A percentile compares a stretch with the other conserved stretches of the same genome.
Conservation (phyloP, 2,888 invertebrate species). For the Tetheella fluctuosa region DNA sequence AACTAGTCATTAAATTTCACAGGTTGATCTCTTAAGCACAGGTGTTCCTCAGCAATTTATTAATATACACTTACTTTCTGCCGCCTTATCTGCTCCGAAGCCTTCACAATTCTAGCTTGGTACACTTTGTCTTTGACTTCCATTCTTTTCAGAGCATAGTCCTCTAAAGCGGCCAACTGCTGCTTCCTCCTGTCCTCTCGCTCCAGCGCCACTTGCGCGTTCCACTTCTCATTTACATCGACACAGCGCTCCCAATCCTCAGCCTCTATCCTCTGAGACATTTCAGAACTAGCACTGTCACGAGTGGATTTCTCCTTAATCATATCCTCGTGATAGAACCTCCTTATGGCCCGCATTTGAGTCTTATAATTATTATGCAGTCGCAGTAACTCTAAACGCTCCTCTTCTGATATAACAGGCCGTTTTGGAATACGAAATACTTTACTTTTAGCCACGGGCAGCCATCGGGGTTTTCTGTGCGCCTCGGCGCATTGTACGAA, state of each 20-base stretch:
- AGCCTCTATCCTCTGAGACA: constrained; percentile 83
- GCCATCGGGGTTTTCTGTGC: constrained; percentile 90
- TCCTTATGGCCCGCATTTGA: constrained; percentile 81
- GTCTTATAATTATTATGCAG: constrained; percentile 89
- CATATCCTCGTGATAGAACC: constrained; percentile 82
- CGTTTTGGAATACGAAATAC: constrained; percentile 87
- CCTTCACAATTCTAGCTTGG: constrained; percentile 62
- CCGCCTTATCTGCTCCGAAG: constrained; percentile 77
- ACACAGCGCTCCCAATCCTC: constrained; percentile 86
- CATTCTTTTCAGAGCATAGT: constrained; percentile 73
- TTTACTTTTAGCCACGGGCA: constrained; percentile 92
- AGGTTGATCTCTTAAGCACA: too few relatives aligned
- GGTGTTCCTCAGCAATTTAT: too few relatives aligned
- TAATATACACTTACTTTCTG: constrained; percentile 64
- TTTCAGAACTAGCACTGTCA: constrained; percentile 81
- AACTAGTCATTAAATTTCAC: too few relatives aligned
- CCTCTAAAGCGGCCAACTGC: constrained; percentile 75
- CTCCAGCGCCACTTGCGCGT: constrained; percentile 83
- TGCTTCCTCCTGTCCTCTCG: constrained; percentile 84
- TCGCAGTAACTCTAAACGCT: constrained; percentile 86
- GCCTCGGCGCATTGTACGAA: constrained; percentile 66
- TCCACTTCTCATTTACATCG: constrained; percentile 88
- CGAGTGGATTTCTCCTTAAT: constrained; percentile 76
- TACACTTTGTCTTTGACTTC: constrained; percentile 62
- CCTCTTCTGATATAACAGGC: constrained; percentile 85